A percentile compares a stretch with the other conserved stretches of the same genome.
phyloP scores from a whole-genome alignment of 2,113 vertebrate genomes.

The Xerus inauris region DNA sequence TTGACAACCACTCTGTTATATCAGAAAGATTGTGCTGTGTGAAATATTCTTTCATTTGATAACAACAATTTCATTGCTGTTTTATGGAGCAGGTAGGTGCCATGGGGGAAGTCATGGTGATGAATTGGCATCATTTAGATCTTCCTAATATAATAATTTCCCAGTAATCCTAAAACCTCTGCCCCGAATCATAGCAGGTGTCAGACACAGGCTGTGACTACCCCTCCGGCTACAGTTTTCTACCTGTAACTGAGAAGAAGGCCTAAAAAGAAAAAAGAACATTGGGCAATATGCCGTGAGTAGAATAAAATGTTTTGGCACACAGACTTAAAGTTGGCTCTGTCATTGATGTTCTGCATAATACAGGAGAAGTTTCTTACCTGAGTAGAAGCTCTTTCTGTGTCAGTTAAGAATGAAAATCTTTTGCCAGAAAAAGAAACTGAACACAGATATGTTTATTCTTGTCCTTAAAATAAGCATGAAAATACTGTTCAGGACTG shows the following conservation, averaged over 20 bases:
- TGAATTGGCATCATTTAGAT: not conserved
- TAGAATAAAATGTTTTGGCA: slow-evolving; percentile 29
- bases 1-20: slow-evolving; percentile 30
- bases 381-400: not conserved
- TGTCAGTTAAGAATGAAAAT: not conserved
- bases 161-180: not conserved
- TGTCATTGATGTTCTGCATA: not conserved
- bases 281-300: not conserved
- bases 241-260: not conserved
- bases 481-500: not conserved
- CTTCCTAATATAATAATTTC: slow-evolving; percentile 29
- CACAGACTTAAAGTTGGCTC: not conserved
- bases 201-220: not conserved
- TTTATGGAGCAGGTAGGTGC: slow-evolving; percentile 15
- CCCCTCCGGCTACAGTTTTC: not conserved
- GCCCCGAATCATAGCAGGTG: not conserved
- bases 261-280: not conserved
- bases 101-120: not conserved
- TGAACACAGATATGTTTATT: not conserved
- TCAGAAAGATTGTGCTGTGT: not conserved
- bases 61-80: slow-evolving; percentile 42
- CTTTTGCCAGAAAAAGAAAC: not conserved
- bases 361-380: not conserved
- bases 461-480: not conserved
- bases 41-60: slow-evolving; percentile 61